Base-by-base conservation (phyloP, 2,797 vertebrate genomes). In the Aphelocoma californica region DNA sequence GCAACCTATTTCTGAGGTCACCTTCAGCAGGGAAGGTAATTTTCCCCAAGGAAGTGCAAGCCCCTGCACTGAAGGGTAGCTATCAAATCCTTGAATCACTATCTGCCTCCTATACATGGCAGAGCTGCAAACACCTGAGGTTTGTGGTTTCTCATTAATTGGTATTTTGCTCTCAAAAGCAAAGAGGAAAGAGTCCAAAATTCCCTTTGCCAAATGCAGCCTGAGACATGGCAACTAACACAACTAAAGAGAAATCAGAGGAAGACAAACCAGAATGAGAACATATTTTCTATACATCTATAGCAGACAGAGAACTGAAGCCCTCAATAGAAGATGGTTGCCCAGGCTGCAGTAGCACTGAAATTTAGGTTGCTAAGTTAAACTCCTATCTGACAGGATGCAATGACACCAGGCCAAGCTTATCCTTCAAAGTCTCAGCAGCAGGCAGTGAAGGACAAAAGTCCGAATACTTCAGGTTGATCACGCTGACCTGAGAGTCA, bases 121-220 rank as follows among this genome's bases (percentile, higher is more conserved):
- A 70, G 34, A 89, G 64, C 56, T 92, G 66, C 57, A 86, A 75
- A 75, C 45, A 78, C 47, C 73, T 54, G 47, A 89, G 31, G 36
- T 58, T 54, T 80, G 71, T 72, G 54, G 47, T 26, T 45, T 69
- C 81, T 93, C 40, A 23, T 77, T 75, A 87, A 82, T 70, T 73
- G 48, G 10, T 47, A 42, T 89, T 92, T 91, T 73, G 57, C 36
- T 85, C 36, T 45, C 56, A 77, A 87, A 90, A 93, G 51, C 51
- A 60, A 88, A 80, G 24, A 90, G 48, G 44, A 47, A 70, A 34
- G 78, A 73, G 29, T 47, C 25, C 42, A 81, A 82, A 71, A 67
- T 50, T 81, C 53, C 32, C 62, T 75, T 47, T 80, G 53, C 40
- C 47, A 90, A 94, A 71, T 9, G 19, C 1, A 1, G 12, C 50